A percentile compares a stretch with the other conserved stretches of the same genome.
Evolutionary conservation across 2,113 vertebrate species (phyloP).

Genomic region (Hemichromis elongatus): DNA sequence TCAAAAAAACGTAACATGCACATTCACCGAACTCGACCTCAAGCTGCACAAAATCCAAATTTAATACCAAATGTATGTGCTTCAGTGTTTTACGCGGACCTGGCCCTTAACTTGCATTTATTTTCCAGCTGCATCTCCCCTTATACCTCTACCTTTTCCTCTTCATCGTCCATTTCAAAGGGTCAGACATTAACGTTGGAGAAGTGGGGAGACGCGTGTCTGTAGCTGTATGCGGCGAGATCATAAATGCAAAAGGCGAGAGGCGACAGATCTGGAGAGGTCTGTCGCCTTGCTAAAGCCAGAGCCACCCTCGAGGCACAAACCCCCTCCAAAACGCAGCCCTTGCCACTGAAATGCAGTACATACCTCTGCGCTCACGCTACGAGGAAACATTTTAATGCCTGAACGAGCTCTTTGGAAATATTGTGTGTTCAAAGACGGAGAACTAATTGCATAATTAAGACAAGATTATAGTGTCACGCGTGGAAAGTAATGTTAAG

Average conservation of each 20-base stretch:
- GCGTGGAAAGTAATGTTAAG: conserved; percentile 23
- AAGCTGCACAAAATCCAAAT: neutral
- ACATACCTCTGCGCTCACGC: neutral
- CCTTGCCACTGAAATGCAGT: neutral
- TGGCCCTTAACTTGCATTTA: neutral
- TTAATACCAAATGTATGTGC: neutral
- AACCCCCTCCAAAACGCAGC: neutral
- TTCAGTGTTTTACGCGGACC: neutral
- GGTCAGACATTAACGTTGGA: neutral
- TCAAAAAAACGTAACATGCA: accelerated
- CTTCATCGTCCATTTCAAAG: neutral
- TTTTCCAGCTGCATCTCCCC: neutral
- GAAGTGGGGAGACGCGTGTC: neutral
- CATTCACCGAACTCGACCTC: accelerated
- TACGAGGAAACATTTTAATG: neutral
- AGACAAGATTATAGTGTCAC: conserved; percentile 46
- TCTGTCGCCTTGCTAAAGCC: neutral
- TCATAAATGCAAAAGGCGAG: neutral
- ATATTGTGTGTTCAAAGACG: conserved; percentile 16
- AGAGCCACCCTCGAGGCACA: neutral
- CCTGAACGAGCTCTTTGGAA: conserved; percentile 5
- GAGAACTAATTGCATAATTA: conserved; percentile 63
- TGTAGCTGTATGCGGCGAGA: neutral
- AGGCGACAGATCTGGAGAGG: neutral
- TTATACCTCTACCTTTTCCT: neutral